Evolutionary conservation across 2,888 invertebrate genomes (phyloP).

Genomic region (Cephus spinipes): DNA sequence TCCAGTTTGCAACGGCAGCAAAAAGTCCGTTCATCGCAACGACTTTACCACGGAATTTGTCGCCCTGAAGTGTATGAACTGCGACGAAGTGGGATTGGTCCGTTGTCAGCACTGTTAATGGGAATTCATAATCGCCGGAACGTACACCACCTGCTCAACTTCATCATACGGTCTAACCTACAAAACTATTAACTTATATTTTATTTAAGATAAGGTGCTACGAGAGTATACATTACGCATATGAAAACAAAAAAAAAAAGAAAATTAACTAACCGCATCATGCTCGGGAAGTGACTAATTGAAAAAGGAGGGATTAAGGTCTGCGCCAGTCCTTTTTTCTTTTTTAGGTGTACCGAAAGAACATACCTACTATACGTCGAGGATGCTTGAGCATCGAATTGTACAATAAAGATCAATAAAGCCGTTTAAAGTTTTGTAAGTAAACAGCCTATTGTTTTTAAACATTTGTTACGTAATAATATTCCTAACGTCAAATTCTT

Average conservation of each 20-base stretch:
- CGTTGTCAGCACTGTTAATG: slow-evolving; percentile 85
- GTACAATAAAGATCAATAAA: slow-evolving; percentile 48
- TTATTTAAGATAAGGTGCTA: slow-evolving; percentile 49
- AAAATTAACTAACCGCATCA: slow-evolving; percentile 12
- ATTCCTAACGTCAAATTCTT: no score
- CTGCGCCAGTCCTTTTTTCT: slow-evolving; percentile 18
- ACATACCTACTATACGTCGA: slow-evolving; percentile 3
- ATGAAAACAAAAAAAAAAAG: slow-evolving; percentile 11
- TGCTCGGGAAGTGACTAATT: slow-evolving; percentile 22
- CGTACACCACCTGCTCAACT: slow-evolving; percentile 23
- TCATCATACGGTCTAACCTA: slow-evolving; percentile 8
- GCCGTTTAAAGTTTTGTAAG: slow-evolving; percentile 31
- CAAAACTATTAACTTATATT: slow-evolving; percentile 30
- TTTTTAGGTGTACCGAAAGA: slow-evolving; percentile 5
- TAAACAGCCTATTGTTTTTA: neutral
- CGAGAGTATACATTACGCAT: slow-evolving; percentile 31
- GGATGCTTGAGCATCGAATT: slow-evolving; percentile 22
- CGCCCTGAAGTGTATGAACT: slow-evolving; percentile 94
- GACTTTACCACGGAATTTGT: slow-evolving; percentile 95
- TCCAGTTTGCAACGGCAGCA: slow-evolving; percentile 93
- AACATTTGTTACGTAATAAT: no score
- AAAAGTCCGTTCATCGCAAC: slow-evolving; percentile 94
- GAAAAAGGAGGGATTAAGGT: slow-evolving; percentile 10
- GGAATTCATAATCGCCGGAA: slow-evolving; percentile 16
- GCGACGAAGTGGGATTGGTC: slow-evolving; percentile 94